A percentile compares a stretch with the other conserved stretches of the same genome.
Conservation (phyloP, 1,140 invertebrate genomes). For the Procambarus virginalis region DNA sequence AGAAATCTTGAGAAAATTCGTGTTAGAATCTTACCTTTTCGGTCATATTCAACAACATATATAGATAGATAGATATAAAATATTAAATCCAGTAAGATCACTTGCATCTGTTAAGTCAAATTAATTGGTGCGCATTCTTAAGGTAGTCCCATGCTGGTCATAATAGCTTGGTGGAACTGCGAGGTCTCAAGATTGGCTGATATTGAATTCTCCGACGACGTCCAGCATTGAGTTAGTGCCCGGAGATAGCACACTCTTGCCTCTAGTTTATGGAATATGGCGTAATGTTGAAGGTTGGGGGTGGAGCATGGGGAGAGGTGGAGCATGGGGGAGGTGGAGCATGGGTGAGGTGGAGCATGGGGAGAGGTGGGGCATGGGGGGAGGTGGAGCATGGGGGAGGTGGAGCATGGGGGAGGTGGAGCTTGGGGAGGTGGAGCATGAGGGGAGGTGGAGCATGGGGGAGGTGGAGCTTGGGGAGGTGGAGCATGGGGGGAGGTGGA, state of each 20-base stretch:
- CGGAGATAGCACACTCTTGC: not conserved
- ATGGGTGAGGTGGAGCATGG: not conserved
- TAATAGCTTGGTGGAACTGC: not conserved
- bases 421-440: not conserved
- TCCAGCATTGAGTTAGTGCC: not conserved
- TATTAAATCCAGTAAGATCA: too few species aligned
- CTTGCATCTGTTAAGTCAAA: not conserved
- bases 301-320: not conserved
- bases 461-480: too few species aligned
- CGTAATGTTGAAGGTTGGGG: not conserved
- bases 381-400: not conserved
- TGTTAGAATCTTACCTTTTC: too few species aligned
- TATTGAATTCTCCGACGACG: not conserved
- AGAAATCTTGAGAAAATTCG: too few species aligned
- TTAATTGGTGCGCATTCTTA: not conserved
- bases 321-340: not conserved
- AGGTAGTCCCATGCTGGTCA: not conserved
- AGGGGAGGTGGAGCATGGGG: not conserved
- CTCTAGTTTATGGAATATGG: conserved; percentile 1
- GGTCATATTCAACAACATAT: too few species aligned
- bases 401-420: not conserved
- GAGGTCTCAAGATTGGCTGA: not conserved
- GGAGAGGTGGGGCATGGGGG: not conserved
- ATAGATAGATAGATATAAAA: too few species aligned
- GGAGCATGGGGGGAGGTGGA: not conserved